Evolutionary conservation across 1,140 invertebrate genomes (phyloP).

Genomic region (Phocides pigmalion): DNA sequence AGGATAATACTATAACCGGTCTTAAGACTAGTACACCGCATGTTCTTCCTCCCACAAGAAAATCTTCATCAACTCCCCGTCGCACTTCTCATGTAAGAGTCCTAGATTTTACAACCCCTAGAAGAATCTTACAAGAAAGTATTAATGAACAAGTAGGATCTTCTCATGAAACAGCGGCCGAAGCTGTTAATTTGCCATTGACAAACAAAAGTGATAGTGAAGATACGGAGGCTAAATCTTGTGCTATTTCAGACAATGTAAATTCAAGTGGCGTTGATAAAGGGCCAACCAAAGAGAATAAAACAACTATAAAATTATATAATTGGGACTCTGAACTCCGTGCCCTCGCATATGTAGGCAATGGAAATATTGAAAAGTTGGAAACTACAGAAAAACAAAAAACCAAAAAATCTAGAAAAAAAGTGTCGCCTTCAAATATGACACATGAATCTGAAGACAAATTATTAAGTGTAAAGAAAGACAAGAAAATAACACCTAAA

Average conservation of each 20-base stretch:
- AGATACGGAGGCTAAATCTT: constrained; percentile 16
- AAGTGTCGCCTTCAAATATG: constrained; percentile 16
- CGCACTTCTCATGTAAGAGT: constrained; percentile 70
- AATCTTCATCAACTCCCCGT: constrained; percentile 73
- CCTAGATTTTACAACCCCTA: constrained; percentile 73
- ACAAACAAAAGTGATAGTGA: constrained; percentile 28
- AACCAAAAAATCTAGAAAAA: constrained; percentile 37
- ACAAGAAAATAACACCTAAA: constrained; percentile 12
- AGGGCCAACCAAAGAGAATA: constrained; percentile 42
- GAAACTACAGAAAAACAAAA: constrained; percentile 32
- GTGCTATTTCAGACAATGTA: constrained; percentile 34
- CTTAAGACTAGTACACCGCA: constrained; percentile 61
- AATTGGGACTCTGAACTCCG: constrained; percentile 74
- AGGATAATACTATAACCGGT: constrained; percentile 50
- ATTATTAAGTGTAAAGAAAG: constrained; percentile 22
- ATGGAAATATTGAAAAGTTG: constrained; percentile 27
- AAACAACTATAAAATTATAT: constrained; percentile 45
- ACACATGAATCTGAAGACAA: constrained; percentile 34
- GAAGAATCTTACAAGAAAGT: constrained; percentile 67
- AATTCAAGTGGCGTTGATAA: background rate
- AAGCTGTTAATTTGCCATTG: constrained; percentile 26
- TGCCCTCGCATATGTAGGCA: constrained; percentile 40
- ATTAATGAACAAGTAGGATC: constrained; percentile 51
- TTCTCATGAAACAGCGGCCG: constrained; percentile 21
- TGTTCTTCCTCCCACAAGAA: constrained; percentile 55